Conservation (phyloP, 1,140 invertebrate species). For the Dreissena rostriformis region DNA sequence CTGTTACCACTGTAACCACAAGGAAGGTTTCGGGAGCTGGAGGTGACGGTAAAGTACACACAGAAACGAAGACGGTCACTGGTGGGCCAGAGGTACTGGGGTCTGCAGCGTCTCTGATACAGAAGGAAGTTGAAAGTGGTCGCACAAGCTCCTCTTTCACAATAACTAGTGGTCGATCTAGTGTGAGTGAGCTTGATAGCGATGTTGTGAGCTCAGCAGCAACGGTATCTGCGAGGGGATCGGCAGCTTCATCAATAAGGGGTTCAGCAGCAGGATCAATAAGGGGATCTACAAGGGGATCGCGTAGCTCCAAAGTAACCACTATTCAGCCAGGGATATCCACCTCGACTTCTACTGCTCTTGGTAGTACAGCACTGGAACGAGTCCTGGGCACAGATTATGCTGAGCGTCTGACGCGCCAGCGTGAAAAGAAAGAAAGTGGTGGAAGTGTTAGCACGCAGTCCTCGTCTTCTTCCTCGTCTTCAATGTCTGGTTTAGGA, state of each 20-base stretch:
- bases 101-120: slow-evolving; percentile 36
- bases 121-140: slow-evolving; percentile 47
- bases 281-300: no score
- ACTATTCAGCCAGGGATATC: not conserved
- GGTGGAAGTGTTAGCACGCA: not conserved
- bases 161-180: not conserved
- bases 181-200: slow-evolving; percentile 8
- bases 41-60: slow-evolving; percentile 27
- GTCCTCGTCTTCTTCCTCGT: not conserved
- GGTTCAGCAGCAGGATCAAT: not conserved
- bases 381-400: slow-evolving; percentile 40
- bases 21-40: slow-evolving; percentile 27
- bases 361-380: slow-evolving; percentile 35
- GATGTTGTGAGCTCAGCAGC: not conserved
- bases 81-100: slow-evolving; percentile 57
- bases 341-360: not conserved
- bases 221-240: not conserved
- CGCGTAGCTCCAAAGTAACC: not conserved
- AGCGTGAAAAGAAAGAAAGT: slow-evolving; percentile 1
- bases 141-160: slow-evolving; percentile 25
- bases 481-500: not conserved
- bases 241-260: not conserved
- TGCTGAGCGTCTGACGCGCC: slow-evolving; percentile 12
- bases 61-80: slow-evolving; percentile 55
- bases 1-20: slow-evolving; percentile 62